Percentiles rank a stretch among this genome's conserved stretches.
Conservation (phyloP, 2,797 vertebrate genomes). For the Rhynchotus rufescens region DNA sequence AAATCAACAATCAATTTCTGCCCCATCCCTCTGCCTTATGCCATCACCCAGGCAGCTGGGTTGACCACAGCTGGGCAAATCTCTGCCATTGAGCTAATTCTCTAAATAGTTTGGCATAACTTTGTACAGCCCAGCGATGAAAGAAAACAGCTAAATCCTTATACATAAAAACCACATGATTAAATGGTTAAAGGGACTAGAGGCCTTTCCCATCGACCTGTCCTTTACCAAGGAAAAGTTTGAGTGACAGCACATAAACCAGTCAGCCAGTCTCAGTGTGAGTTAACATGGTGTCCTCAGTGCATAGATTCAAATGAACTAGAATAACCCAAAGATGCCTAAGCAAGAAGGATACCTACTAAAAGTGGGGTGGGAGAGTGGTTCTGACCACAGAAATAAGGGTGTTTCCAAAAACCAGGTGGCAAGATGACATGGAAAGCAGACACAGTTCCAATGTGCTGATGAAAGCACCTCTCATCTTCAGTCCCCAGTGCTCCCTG, state of each 20-base stretch:
- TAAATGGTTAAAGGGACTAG: neutral
- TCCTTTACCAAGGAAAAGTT: neutral
- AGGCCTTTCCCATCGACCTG: accelerated
- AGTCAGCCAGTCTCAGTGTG: neutral
- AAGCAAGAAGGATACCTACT: neutral
- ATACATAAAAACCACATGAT: neutral
- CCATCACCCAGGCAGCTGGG: neutral
- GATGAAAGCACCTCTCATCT: neutral
- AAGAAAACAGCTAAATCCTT: neutral
- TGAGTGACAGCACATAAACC: neutral
- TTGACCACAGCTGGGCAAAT: neutral
- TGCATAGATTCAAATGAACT: neutral
- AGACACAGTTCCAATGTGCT: neutral
- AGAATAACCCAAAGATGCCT: neutral
- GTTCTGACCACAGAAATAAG: neutral
- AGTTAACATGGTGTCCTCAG: neutral
- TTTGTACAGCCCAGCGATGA: neutral
- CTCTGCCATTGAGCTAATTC: neutral
- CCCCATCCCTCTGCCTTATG: neutral
- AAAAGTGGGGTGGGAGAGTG: neutral
- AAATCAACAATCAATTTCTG: neutral
- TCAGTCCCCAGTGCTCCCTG: neutral
- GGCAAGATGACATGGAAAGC: neutral
- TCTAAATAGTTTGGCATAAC: neutral
- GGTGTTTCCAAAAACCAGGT: accelerated